Evolutionary conservation across 2,888 invertebrate species (phyloP), one percentile per base, ranked within the genome.

Genomic region (Drosophila parthenogenetica): DNA sequence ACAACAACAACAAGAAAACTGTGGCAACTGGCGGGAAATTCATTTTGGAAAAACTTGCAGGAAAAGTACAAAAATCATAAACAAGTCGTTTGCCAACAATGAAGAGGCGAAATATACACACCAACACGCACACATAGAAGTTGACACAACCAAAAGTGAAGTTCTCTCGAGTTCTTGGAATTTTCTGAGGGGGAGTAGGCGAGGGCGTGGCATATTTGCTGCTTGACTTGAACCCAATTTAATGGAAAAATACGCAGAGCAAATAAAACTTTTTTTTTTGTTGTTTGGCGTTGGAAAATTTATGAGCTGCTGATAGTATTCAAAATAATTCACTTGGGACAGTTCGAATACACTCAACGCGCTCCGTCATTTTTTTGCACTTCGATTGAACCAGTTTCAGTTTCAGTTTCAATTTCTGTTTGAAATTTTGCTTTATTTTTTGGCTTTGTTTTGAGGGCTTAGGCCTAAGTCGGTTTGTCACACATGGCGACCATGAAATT

Each of bases 171-270:
- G 46, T 40, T 22, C 13, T n/a, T 7, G 2, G 2, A 2, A 2
- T 17, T 63, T 67, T 58, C 35, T 51, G 3, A 53, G 55, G 39
- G 39, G n/a, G 14, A 29, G 62, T 46, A 39, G 35, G 25, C 25
- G 25, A 35, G 13, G 35, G 35, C 51, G 46, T 73, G 80, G 80
- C 80, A 90, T 84, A 88, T 90, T 91, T 91, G 80, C 89, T 78
- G 90, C 90, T 87, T 87, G 89, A 90, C 77, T 90, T 81, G 90
- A 86, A 86, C 77, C 87, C 90, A 91, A 91, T 91, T 90, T 91
- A 91, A 91, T 91, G 91, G 90, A 91, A 91, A 90, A 90, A 87
- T 85, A 88, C 88, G 87, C 84, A 49, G 58, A 49, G 53, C 71
- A 87, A 84, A 74, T 78, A 83, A 86, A 84, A 83, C 80, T 83